Conservation (phyloP, 2,888 invertebrate species). For the Lacanobia oleracea region DNA sequence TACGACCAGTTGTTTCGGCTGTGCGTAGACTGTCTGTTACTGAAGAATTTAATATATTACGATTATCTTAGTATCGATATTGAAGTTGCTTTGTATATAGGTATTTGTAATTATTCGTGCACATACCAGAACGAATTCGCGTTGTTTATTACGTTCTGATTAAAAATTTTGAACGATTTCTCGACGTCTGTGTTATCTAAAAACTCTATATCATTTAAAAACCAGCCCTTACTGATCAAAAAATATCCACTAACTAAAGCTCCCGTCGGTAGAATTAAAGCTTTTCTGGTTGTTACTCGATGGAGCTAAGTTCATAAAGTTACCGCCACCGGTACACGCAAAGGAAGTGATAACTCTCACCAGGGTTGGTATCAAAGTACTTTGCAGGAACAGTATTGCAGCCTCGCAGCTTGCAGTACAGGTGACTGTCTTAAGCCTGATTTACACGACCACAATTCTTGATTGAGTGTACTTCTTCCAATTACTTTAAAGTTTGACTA, state of each 20-base stretch:
- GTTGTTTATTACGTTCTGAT: too few relatives aligned
- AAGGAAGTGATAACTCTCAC: constrained; percentile 44
- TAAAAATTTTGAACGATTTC: too few relatives aligned
- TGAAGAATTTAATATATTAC: too few relatives aligned
- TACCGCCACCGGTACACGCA: not conserved
- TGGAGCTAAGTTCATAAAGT: constrained; percentile 26
- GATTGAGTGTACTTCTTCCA: not conserved
- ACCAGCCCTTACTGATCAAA: too few relatives aligned
- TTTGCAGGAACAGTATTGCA: constrained; percentile 1
- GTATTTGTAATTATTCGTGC: too few relatives aligned
- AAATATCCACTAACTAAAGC: not conserved
- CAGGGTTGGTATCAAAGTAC: not conserved
- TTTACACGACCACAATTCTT: constrained; percentile 8
- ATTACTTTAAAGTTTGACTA: not conserved
- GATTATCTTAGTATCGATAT: too few relatives aligned
- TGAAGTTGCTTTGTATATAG: too few relatives aligned
- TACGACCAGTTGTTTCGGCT: too few relatives aligned
- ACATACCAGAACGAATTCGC: too few relatives aligned
- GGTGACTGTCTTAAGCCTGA: not conserved
- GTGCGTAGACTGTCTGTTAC: too few relatives aligned
- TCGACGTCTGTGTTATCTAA: too few relatives aligned
- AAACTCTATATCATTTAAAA: too few relatives aligned
- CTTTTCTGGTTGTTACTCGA: not conserved
- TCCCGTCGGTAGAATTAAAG: not conserved
- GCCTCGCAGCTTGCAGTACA: constrained; percentile 5